Conservation (phyloP, 64 coral and sea anemone species). For the Actinia tenebrosa region DNA sequence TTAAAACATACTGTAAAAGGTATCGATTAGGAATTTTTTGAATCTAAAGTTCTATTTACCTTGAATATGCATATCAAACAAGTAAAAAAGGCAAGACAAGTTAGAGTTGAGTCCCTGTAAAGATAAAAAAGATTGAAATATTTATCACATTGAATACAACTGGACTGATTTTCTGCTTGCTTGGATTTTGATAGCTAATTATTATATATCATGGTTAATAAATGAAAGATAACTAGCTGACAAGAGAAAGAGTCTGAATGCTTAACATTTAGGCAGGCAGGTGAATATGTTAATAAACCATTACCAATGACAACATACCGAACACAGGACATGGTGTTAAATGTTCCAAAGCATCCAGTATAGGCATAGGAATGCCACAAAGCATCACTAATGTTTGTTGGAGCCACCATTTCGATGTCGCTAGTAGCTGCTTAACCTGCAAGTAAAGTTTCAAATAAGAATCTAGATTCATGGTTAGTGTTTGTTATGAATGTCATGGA, state of each 20-base stretch:
- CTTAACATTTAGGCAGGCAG: too few species aligned
- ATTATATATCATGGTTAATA: too few species aligned
- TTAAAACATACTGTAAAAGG: background rate
- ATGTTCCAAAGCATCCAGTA: slow-evolving; percentile 87
- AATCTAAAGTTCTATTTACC: too few species aligned
- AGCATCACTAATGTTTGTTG: background rate
- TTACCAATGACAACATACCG: slow-evolving; percentile 34
- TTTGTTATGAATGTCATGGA: too few species aligned
- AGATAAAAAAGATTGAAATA: background rate
- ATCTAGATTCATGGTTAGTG: too few species aligned
- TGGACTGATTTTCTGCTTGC: background rate
- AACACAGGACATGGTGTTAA: slow-evolving; percentile 73
- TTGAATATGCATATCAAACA: slow-evolving; percentile 51
- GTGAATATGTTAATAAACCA: too few species aligned
- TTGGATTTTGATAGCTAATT: too few species aligned
- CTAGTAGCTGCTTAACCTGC: background rate
- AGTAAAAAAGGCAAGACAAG: slow-evolving; percentile 53
- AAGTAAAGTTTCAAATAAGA: background rate
- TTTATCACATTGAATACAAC: background rate
- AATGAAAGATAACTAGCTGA: too few species aligned
- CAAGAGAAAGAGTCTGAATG: too few species aligned
- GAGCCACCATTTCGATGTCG: background rate
- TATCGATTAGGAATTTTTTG: background rate
- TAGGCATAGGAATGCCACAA: slow-evolving; percentile 50
- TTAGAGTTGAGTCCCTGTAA: slow-evolving; percentile 56